Evolutionary conservation across 2,888 invertebrate species (phyloP).

Genomic region (Cheilosia vulpina): DNA sequence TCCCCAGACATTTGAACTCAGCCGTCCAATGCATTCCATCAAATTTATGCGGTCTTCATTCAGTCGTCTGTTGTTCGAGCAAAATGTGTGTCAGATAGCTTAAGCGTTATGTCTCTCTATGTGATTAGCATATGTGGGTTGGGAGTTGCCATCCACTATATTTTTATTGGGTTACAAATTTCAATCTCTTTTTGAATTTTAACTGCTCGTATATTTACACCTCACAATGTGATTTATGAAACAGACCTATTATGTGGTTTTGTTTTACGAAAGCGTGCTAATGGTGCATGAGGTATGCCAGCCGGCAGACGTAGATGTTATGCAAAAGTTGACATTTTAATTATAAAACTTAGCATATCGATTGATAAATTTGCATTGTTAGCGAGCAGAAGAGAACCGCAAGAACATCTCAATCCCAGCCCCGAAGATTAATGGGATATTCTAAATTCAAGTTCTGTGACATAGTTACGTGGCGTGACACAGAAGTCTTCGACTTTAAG

Average conservation of each 20-base stretch:
- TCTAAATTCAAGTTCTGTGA: neutral
- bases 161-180: neutral
- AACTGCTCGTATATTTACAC: conserved; percentile 15
- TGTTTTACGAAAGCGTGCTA: conserved; percentile 15
- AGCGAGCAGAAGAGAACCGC: conserved; percentile 4
- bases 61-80: neutral
- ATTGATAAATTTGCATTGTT: conserved; percentile 14
- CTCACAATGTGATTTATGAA: conserved; percentile 16
- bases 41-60: conserved; percentile 12
- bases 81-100: conserved; percentile 44
- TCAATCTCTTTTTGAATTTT: neutral
- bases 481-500: neutral
- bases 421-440: neutral
- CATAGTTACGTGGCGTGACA: neutral
- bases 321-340: conserved; percentile 9
- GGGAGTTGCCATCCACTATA: neutral
- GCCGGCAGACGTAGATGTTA: neutral
- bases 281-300: neutral
- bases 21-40: conserved; percentile 22
- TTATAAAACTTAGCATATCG: neutral
- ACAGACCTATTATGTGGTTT: neutral
- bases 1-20: conserved; percentile 32
- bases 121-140: conserved; percentile 22
- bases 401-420: neutral
- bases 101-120: conserved; percentile 20